Evolutionary conservation across 1,140 invertebrate genomes (phyloP), one percentile per base, ranked within the genome.

Genomic region (Tetragnatha versicolor): DNA sequence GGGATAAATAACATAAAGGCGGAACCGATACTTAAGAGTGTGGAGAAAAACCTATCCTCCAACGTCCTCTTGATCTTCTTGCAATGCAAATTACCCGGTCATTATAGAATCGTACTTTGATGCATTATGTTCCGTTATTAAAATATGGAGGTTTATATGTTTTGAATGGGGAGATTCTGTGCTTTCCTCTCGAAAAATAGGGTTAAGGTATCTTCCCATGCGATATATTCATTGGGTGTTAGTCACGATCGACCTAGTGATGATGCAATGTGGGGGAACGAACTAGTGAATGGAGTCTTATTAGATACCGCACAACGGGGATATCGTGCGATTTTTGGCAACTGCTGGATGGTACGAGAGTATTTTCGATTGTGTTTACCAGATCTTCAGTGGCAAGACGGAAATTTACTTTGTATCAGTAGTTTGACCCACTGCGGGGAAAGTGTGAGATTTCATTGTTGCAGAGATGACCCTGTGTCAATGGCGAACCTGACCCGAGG

Each of bases 61-160:
- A 53, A 2, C 20, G 49, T 53, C 10, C 12, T 53, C 27, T 25
- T 27, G 20, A 22, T 6, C 49, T 25, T 10, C 20, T 25, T 25
- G 27, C 27, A 25, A 53, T 22, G 27, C 14, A 22, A 10, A 53
- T 53, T 25, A 51, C 20, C 20, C 49, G 49, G 27, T 53, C 27
- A 20, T 53, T 53, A 53, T 25, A 2, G 20, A 53, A 0, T 20
- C 1, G 20, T 20, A 20, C 49, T 25, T 53, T 12, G n/a, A n/a
- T n/a, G n/a, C n/a, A n/a, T n/a, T 22, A 53, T 53, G 22, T 53
- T 53, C 17, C 20, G 49, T 53, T 53, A 53, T 53, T 53, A 53
- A 53, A 53, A 53, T 53, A 53, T 53, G 49, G 27, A 53, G 49
- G 12, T 22, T 25, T 53, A 22, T 25, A 53, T 53, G n/a, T n/a